Evolutionary conservation across 2,113 vertebrate species (phyloP).

Genomic region (Irena cyanogastra): DNA sequence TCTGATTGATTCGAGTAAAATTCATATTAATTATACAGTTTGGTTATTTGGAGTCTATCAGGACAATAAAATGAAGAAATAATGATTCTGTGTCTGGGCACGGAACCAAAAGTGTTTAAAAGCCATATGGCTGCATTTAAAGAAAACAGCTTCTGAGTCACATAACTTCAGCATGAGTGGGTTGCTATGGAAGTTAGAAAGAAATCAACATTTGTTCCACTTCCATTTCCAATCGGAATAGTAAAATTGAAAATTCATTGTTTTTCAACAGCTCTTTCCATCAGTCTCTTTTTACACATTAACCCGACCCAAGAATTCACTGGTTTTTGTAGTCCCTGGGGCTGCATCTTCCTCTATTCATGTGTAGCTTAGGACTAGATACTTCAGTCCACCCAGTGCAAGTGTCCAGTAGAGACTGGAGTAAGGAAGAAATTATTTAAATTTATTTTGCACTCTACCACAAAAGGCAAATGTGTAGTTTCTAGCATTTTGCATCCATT

Average conservation of each 20-base stretch:
- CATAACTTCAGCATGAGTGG: background rate
- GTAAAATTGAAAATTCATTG: background rate
- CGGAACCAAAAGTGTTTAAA: conserved; percentile 17
- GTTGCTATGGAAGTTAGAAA: conserved; percentile 50
- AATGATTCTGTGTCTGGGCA: conserved; percentile 7
- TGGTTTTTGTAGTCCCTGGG: background rate
- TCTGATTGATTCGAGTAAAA: background rate
- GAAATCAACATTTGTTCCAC: conserved; percentile 11
- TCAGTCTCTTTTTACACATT: background rate
- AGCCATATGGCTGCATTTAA: conserved; percentile 55
- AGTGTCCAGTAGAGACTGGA: background rate
- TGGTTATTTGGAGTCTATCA: background rate
- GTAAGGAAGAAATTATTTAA: background rate
- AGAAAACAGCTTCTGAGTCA: conserved; percentile 35
- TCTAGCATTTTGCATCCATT: background rate
- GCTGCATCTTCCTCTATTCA: background rate
- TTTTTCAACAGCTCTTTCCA: background rate
- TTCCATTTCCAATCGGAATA: background rate
- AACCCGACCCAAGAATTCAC: background rate
- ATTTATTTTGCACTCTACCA: background rate
- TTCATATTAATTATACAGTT: background rate
- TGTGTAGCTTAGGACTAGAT: background rate
- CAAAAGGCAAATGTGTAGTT: background rate
- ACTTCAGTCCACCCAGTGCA: background rate
- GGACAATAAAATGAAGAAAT: conserved; percentile 7